Base-by-base conservation (phyloP, 2,113 vertebrate species). In the Pipa parva region DNA sequence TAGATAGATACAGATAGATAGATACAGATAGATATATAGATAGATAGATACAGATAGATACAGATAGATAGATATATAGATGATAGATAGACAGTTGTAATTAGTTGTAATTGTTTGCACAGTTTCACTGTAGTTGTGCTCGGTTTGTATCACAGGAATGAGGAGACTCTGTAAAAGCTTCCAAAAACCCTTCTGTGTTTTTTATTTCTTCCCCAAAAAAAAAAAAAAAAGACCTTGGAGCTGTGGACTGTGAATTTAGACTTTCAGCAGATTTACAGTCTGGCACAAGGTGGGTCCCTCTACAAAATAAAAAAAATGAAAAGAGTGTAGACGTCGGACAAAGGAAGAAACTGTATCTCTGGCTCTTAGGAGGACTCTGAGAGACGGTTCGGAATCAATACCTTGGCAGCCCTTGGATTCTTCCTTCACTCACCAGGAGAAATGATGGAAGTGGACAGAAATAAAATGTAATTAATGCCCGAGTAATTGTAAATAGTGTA, bases 311-410 rank as follows among this genome's bases (percentile, higher is more conserved):
- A 18, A 17, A 2, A 2, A 20, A 17, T 45, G 4, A 2, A 2
- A n/a, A n/a, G n/a, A n/a, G n/a, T n/a, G n/a, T n/a, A n/a, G n/a
- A n/a, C n/a, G n/a, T n/a, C n/a, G n/a, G n/a, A n/a, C n/a, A n/a
- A n/a, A n/a, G n/a, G n/a, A n/a, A n/a, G n/a, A n/a, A n/a, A n/a
- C n/a, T n/a, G n/a, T n/a, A n/a, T n/a, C n/a, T n/a, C n/a, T n/a
- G n/a, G n/a, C n/a, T n/a, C n/a, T n/a, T 31, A 31, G 29, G 9
- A 31, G 9, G 29, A 5, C 9, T 31, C 29, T 31, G 29, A 9
- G 29, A 31, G n/a, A n/a, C n/a, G n/a, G n/a, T n/a, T n/a, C n/a
- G n/a, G n/a, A 22, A 58, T 36, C 31, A 58, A 58, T 58, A 37
- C 1, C 1, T 6, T 36, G 55, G 29, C 18, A 58, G 55, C 21